These are phyloP conservation scores for Colossoma macropomum DNA, from an alignment of 2,113 vertebrate genomes.

Conservation along the genomic window DNA sequence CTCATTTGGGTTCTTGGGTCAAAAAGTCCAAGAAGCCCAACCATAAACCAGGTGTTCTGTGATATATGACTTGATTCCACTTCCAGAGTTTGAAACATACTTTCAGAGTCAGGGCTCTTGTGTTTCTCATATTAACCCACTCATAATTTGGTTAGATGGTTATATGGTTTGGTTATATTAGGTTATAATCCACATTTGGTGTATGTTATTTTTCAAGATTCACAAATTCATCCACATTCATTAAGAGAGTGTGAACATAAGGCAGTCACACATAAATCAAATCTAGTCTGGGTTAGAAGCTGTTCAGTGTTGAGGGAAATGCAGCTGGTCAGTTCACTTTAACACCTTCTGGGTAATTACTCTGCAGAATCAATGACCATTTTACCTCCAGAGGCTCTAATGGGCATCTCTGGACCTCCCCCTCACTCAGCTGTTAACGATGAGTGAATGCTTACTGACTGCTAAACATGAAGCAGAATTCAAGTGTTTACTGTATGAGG, in stretches of 20 bases:
- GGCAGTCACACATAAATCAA: not conserved
- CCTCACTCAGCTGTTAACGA: not conserved
- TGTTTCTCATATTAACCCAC: no score
- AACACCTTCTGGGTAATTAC: not conserved
- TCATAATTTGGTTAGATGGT: no score
- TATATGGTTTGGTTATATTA: no score
- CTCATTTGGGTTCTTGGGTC: no score
- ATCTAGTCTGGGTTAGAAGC: not conserved
- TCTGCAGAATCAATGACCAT: slow-evolving; percentile 1
- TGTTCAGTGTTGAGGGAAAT: not conserved
- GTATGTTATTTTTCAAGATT: not conserved
- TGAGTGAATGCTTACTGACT: not conserved
- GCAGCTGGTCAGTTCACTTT: not conserved
- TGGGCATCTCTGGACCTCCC: not conserved
- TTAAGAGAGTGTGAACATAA: not conserved
- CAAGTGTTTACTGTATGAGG: not conserved
- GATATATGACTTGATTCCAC: no score
- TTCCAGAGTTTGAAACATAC: no score
- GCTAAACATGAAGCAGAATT: not conserved
- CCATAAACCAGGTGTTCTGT: no score
- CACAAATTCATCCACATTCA: not conserved
- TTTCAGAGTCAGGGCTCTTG: no score
- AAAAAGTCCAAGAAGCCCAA: no score
- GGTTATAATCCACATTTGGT: no score
- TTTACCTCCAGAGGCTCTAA: not conserved